phyloP scores from a whole-genome alignment of 2,797 vertebrate genomes.

The Natrix natrix region DNA sequence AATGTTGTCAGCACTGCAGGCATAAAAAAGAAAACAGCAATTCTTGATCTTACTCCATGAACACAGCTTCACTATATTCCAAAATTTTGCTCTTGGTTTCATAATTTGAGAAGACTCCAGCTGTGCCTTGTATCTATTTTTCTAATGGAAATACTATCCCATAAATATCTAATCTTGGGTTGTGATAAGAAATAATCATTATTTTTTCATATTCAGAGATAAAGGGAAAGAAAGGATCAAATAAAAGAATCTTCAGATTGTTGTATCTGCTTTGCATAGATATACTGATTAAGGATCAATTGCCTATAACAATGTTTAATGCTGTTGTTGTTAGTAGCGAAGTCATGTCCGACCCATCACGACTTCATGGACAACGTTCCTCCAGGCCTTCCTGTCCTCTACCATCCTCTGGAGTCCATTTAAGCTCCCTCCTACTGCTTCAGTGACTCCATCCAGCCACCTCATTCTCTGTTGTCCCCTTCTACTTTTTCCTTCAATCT shows the following conservation, averaged over 20 bases:
- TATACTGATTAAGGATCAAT: conserved; percentile 52
- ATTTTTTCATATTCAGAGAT: conserved; percentile 5
- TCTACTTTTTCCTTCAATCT: too few species aligned
- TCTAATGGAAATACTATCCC: background rate
- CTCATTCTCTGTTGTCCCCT: too few species aligned
- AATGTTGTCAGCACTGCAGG: background rate
- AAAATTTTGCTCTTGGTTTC: background rate
- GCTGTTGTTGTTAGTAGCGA: too few species aligned
- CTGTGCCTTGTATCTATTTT: background rate
- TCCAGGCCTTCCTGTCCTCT: too few species aligned
- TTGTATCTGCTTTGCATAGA: conserved; percentile 24
- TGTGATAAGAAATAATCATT: background rate
- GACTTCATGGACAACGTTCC: too few species aligned
- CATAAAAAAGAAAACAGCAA: background rate
- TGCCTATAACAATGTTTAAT: conserved; percentile 44
- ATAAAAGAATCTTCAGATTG: conserved; percentile 10
- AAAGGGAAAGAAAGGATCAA: background rate
- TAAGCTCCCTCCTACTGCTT: too few species aligned
- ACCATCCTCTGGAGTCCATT: too few species aligned
- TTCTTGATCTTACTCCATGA: background rate
- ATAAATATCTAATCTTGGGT: background rate
- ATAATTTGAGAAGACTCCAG: rapidly evolving
- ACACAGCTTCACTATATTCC: conserved; percentile 16
- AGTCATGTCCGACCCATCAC: too few species aligned
- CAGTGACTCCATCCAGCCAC: too few species aligned